These are phyloP conservation scores for Heliconius charithonia DNA, from an alignment of 2,888 invertebrate genomes.

Conservation along the genomic window DNA sequence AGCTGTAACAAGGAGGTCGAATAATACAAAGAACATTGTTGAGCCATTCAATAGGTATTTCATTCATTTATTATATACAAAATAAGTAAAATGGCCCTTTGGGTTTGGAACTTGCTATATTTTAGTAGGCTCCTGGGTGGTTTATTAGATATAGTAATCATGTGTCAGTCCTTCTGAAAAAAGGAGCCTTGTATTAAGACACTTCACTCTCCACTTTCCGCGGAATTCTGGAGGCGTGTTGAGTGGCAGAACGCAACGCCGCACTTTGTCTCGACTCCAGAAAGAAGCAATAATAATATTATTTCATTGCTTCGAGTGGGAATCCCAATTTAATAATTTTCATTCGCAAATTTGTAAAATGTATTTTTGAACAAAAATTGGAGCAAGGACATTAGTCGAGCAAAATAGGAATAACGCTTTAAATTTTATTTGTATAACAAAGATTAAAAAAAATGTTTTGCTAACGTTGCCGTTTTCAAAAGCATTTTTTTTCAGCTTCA, in stretches of 20 bases:
- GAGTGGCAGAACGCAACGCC: no score
- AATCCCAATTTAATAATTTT: not conserved
- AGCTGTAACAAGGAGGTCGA: conserved; percentile 1
- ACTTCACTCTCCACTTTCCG: no score
- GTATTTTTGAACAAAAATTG: not conserved
- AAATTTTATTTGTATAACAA: not conserved
- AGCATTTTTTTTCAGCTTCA: not conserved
- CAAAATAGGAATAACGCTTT: not conserved
- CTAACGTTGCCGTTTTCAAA: not conserved
- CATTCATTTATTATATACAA: not conserved
- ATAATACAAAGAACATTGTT: not conserved
- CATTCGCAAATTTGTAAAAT: not conserved
- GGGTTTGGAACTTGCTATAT: no score
- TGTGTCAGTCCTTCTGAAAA: no score
- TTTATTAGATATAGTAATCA: no score
- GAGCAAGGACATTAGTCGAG: not conserved
- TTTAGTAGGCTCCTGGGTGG: no score
- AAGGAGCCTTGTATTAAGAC: no score
- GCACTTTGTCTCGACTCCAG: no score
- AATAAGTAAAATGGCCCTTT: no score
- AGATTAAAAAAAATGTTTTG: not conserved
- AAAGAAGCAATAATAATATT: no score
- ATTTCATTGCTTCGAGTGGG: no score
- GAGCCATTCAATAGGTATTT: not conserved
- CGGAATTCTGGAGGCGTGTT: no score